Evolutionary conservation across 2,888 invertebrate species (phyloP).

Genomic region (Aleiodes leptofemur): DNA sequence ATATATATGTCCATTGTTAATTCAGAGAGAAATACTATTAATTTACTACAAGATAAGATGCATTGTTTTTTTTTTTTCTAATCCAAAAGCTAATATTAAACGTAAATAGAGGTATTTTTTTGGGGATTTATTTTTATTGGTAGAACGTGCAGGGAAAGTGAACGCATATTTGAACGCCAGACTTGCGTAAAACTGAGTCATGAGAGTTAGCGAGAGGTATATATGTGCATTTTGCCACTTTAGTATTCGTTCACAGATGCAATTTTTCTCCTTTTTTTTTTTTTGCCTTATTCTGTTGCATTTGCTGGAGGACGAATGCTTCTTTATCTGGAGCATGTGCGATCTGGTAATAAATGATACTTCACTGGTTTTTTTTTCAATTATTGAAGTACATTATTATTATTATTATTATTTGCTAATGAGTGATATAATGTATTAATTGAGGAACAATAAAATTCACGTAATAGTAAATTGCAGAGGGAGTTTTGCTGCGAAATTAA

Average conservation of each 20-base stretch:
- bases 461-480: too few species aligned
- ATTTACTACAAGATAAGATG: background rate
- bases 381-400: too few species aligned
- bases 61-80: background rate
- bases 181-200: constrained; percentile 14
- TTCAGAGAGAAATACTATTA: background rate
- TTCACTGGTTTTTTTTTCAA: too few species aligned
- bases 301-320: constrained; percentile 10
- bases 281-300: background rate
- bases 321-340: background rate
- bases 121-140: background rate
- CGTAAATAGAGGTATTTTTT: background rate
- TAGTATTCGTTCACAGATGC: background rate
- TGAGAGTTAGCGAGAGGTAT: background rate
- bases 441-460: too few species aligned
- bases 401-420: too few species aligned
- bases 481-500: too few species aligned
- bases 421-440: too few species aligned
- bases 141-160: constrained; percentile 5
- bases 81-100: background rate
- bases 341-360: background rate
- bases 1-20: too few species aligned
- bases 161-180: constrained; percentile 21
- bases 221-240: constrained; percentile 1
- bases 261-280: constrained; percentile 15